Evolutionary conservation across 92 coral and sea anemone species (phyloP), one percentile per base, ranked within the genome.

Genomic region (Meandrina meandrites): DNA sequence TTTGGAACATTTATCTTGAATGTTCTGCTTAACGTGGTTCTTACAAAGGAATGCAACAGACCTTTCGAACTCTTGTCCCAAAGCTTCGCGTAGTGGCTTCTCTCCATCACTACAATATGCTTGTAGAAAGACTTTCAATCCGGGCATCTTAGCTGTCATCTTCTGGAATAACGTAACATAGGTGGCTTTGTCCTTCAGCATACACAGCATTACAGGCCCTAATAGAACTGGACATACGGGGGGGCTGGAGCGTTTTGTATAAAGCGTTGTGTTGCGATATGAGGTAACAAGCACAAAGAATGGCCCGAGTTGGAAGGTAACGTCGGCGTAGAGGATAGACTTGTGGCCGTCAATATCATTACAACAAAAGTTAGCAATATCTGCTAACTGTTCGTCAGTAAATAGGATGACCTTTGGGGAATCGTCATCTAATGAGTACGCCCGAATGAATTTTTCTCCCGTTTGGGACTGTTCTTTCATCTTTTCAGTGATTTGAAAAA

Each of bases 61-160:
- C 81, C 91, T 92, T 22, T 90, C 91, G 76, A 90, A 90, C 81
- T 90, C 93, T 80, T 92, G 95, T 15, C 86, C 93, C 74, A 90
- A 76, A 32, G 84, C 86, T 83, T 89, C 79, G 18, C 90, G 80
- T 19, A 92, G 90, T 57, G 95, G 78, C 30, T 50, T 30, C 74
- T 90, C 90, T 32, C 87, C 79, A 76, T 87, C 91, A 4, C 88
- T 87, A 45, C 80, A 84, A 81, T 92, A 86, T 1, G 88, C 95
- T 83, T 92, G 95, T 16, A 89, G 58, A 72, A 57, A 86, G 50
- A 82, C 66, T 57, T 90, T 89, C 14, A 89, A 64, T 0, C 91
- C 94, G 15, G 95, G 93, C 2, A 90, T 54, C 4, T 34, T 79
- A 19, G 93, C 88, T 10, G 95, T 92, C n/a, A 90, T 86, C 64